Evolutionary conservation across 2,797 vertebrate genomes (phyloP).

Genomic region (Oreochromis grahami): DNA sequence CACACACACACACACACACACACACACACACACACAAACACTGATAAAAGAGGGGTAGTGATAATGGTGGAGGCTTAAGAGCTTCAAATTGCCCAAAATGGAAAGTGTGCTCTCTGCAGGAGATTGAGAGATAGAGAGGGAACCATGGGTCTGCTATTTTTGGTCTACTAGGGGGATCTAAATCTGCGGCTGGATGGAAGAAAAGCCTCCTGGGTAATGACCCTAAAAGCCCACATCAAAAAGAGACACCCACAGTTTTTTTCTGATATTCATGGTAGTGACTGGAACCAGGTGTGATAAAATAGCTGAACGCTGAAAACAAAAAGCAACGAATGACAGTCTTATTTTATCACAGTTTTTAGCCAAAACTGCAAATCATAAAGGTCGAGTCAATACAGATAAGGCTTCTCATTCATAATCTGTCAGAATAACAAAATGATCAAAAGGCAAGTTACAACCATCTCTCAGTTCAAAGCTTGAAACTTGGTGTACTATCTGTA

Average conservation of each 20-base stretch:
- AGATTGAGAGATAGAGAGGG: slow-evolving; percentile 43
- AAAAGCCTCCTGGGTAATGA: slow-evolving; percentile 47
- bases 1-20: not conserved
- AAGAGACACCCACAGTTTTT: not conserved
- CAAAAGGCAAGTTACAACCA: not conserved
- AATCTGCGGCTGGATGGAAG: slow-evolving; percentile 27
- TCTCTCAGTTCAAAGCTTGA: not conserved
- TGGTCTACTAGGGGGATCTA: slow-evolving; percentile 37
- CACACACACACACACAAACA: slow-evolving; percentile 1
- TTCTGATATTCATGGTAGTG: not conserved
- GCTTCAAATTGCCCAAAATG: slow-evolving; percentile 66
- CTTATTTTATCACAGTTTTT: not conserved
- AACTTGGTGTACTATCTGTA: not conserved
- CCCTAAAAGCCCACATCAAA: slow-evolving; percentile 35
- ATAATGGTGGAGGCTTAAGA: slow-evolving; percentile 49
- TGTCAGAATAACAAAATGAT: not conserved
- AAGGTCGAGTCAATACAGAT: not conserved
- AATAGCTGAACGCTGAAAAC: not conserved
- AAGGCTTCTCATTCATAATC: not conserved
- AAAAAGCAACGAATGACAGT: not conserved
- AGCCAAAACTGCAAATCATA: not conserved
- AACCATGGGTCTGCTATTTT: slow-evolving; percentile 30
- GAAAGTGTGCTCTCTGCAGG: slow-evolving; percentile 52
- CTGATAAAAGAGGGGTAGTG: slow-evolving; percentile 32
- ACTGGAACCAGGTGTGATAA: not conserved